Evolutionary conservation across 2,113 vertebrate genomes (phyloP).

Genomic region (Irena cyanogastra): DNA sequence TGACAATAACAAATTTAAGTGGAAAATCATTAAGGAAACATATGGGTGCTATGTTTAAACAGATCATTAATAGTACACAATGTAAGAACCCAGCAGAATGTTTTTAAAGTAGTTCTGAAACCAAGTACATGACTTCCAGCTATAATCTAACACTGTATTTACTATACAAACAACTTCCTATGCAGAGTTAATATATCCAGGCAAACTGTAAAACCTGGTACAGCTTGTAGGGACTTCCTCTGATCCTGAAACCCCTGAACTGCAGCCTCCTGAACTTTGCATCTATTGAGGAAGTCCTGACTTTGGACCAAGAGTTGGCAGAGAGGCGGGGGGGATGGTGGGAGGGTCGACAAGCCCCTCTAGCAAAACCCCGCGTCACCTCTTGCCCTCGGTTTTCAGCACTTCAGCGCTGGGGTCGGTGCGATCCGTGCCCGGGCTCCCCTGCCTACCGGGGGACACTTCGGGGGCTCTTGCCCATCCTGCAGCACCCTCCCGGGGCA

Average conservation of each 20-base stretch:
- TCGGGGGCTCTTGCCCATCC: background rate
- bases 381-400: background rate
- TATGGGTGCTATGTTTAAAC: background rate
- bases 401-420: accelerated
- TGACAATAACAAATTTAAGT: background rate
- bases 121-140: background rate
- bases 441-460: background rate
- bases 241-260: background rate
- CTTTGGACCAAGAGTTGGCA: background rate
- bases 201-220: background rate
- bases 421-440: accelerated
- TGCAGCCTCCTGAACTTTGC: background rate
- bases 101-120: background rate
- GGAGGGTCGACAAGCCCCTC: background rate
- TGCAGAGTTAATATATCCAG: background rate
- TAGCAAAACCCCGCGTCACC: background rate
- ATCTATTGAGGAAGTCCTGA: background rate
- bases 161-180: background rate
- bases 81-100: background rate
- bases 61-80: background rate
- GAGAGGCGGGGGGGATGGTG: background rate
- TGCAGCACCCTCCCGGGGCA: background rate
- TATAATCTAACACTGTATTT: background rate
- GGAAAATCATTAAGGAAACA: background rate
- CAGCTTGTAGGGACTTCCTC: accelerated